Evolutionary conservation across 92 coral and sea anemone genomes (phyloP), one percentile per base, ranked within the genome.

Genomic region (Zoanthus sociatus): DNA sequence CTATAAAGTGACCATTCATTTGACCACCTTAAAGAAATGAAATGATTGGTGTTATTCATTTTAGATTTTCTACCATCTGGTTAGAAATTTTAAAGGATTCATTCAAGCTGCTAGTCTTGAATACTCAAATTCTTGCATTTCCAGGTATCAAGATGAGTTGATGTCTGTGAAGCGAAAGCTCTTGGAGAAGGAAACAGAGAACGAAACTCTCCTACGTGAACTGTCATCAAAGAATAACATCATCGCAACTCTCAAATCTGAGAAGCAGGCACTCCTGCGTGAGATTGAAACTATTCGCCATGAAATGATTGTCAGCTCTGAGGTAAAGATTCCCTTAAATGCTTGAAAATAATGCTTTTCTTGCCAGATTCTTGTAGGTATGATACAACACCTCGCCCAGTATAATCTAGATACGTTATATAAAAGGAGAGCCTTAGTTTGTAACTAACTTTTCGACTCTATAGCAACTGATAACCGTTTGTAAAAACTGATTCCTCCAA

Each of bases 151-250:
- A 78, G 99, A 97, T 79, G 98, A 95, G 75, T 94, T 97, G 68
- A 78, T 92, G 47, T 63, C 93, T 85, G 88, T 94, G 67, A 91
- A 94, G 48, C 92, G 95, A 46, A 90, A 90, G 84, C 95, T 97
- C 32, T 70, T 93, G 68, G 94, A 91, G 87, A 93, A 96, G 67
- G 96, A 97, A 76, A 84, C 95, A 37, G 98, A 95, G 91, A 88
- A 95, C 81, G 99, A 97, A 71, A 88, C 94, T 48, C 92, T 97
- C n/a, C 90, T 90, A 79, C 94, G 96, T 68, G 98, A 97, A 78
- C 88, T 97, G 74, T 90, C 93, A 50, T 83, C 90, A 64, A 97
- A 93, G 88, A 95, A 93, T 87, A 93, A 88, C 90, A 81, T 84
- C 87, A 93, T 95, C 71, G 71, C 90, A 66, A 90, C 93, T 66